Evolutionary conservation across 2,888 invertebrate genomes (phyloP).

Genomic region (Melanophora roralis): DNA sequence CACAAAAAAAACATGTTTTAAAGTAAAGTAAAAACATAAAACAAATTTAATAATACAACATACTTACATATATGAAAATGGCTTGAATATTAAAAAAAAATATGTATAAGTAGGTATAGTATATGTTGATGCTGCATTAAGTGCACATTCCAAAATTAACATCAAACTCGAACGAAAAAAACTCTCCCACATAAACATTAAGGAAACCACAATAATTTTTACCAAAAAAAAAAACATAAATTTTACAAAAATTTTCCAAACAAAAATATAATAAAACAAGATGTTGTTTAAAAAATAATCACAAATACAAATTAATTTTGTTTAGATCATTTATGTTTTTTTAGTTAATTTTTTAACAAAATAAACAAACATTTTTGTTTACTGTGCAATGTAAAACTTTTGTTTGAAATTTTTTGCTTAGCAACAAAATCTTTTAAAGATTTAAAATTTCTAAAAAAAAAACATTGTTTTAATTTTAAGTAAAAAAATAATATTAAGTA

Average conservation of each 20-base stretch:
- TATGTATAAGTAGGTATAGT: too few relatives aligned
- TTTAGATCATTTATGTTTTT: conserved; percentile 11
- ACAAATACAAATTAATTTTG: conserved; percentile 48
- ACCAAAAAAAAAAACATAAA: not conserved
- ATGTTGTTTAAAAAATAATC: conserved; percentile 28
- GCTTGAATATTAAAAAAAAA: conserved; percentile 10
- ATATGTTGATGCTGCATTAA: conserved; percentile 44
- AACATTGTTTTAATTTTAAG: conserved; percentile 13
- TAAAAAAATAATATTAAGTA: conserved; percentile 37
- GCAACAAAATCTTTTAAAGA: conserved; percentile 20
- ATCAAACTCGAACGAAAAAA: conserved; percentile 7
- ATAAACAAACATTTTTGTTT: not conserved
- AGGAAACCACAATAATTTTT: conserved; percentile 12
- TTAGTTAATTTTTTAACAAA: conserved; percentile 3
- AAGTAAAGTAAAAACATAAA: conserved; percentile 27
- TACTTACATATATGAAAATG: conserved; percentile 6
- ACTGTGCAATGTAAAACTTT: not conserved
- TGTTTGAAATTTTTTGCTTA: conserved; percentile 22
- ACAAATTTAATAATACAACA: conserved; percentile 17
- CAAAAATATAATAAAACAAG: not conserved
- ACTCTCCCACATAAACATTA: conserved; percentile 22
- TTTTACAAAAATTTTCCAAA: not conserved
- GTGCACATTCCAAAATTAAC: conserved; percentile 57
- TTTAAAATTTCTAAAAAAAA: not conserved
- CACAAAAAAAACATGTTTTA: conserved; percentile 2